Conservation (phyloP, 2,888 invertebrate species). For the Ormyrus nitidulus region DNA sequence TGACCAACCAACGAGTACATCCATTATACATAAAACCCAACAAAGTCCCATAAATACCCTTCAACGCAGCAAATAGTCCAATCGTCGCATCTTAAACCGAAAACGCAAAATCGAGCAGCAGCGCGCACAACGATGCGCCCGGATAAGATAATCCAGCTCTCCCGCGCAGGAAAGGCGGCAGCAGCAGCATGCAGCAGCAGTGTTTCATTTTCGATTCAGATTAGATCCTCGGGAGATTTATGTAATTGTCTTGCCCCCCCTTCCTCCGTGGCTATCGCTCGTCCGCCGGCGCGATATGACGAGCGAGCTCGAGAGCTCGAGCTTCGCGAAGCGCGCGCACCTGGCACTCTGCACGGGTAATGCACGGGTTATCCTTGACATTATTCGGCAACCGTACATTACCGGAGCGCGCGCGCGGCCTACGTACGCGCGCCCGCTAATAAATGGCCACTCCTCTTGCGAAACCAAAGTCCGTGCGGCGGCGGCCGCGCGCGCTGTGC, state of each 20-base stretch:
- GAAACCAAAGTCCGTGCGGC: conserved; percentile 57
- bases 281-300: conserved; percentile 17
- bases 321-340: not conserved
- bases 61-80: too few relatives aligned
- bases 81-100: too few relatives aligned
- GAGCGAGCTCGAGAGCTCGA: too few relatives aligned
- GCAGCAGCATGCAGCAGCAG: too few relatives aligned
- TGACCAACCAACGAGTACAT: too few relatives aligned
- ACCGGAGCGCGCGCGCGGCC: conserved; percentile 57
- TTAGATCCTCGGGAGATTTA: conserved; percentile 40
- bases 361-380: conserved; percentile 71
- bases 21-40: too few relatives aligned
- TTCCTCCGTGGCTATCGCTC: not conserved
- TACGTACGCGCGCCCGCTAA: conserved; percentile 56
- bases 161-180: too few relatives aligned
- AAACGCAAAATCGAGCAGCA: too few relatives aligned
- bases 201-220: conserved; percentile 35
- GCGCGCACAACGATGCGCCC: too few relatives aligned
- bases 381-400: conserved; percentile 68
- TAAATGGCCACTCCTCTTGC: conserved; percentile 65
- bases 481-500: not conserved
- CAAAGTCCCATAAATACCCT: too few relatives aligned
- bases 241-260: conserved; percentile 34
- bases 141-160: too few relatives aligned
- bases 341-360: conserved; percentile 14